Evolutionary conservation across 1,140 invertebrate genomes (phyloP).

Genomic region (Phymorhynchus buccinoides): DNA sequence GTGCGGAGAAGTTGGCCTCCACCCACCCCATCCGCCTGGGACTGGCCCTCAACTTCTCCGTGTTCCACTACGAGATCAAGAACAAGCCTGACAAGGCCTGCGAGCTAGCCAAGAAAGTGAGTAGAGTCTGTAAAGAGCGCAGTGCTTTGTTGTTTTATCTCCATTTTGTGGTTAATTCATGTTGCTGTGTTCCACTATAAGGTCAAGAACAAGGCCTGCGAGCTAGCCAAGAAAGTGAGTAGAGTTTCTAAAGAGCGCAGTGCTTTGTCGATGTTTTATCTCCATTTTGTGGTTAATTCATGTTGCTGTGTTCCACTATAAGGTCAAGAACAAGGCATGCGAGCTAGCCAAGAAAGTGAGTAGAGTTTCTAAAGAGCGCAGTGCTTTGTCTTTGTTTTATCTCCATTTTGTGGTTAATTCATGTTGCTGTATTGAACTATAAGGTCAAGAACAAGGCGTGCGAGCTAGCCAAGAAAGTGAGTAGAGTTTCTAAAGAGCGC

Average conservation of each 20-base stretch:
- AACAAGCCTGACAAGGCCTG: conserved; percentile 99
- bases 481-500: conserved; percentile 9
- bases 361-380: neutral
- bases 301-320: conserved; percentile 99
- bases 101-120: conserved; percentile 97
- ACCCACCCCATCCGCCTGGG: conserved; percentile 99
- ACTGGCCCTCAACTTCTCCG: conserved; percentile 98
- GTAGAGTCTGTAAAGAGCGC: conserved; percentile 10
- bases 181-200: conserved; percentile 99
- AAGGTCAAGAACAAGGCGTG: conserved; percentile 99
- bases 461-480: conserved; percentile 97
- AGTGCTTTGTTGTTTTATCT: no score
- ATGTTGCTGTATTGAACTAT: conserved; percentile 99
- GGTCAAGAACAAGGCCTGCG: conserved; percentile 99
- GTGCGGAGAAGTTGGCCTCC: conserved; percentile 97
- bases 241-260: neutral
- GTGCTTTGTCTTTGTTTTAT: no score
- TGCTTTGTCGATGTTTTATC: no score
- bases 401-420: no score
- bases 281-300: no score
- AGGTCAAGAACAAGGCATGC: conserved; percentile 99
- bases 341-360: conserved; percentile 96
- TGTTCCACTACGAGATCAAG: conserved; percentile 99
- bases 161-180: no score
- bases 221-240: conserved; percentile 95